Percentiles rank a stretch among this genome's conserved stretches.
These are phyloP conservation scores for Bolinopsis microptera DNA, from an alignment of 37 sponge, comb jelly and placozoan species.

Conservation along the genomic window DNA sequence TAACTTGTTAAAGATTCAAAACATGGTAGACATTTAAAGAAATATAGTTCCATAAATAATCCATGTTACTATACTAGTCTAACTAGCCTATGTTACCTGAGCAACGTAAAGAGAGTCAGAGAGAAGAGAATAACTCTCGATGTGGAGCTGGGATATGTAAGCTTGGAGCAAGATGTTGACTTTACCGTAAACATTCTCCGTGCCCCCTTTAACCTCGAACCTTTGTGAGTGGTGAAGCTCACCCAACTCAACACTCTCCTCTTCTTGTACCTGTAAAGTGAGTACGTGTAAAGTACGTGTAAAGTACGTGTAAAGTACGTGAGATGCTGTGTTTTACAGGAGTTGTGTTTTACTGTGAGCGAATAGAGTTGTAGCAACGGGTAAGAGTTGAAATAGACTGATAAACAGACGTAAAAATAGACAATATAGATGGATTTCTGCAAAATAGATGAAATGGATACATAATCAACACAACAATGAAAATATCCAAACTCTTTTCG, in stretches of 20 bases:
- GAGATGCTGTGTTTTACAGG: background rate
- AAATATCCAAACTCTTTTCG: too few relatives aligned
- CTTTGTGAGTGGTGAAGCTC: conserved; percentile 38
- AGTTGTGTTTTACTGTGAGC: background rate
- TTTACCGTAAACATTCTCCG: conserved; percentile 90
- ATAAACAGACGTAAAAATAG: conserved; percentile 13
- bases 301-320: too few relatives aligned
- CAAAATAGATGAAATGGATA: too few relatives aligned
- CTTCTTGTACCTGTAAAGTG: conserved; percentile 82
- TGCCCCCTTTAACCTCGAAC: conserved; percentile 77
- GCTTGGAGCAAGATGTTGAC: conserved; percentile 90
- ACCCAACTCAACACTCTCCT: conserved; percentile 83
- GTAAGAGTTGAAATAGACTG: background rate
- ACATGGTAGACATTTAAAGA: too few relatives aligned
- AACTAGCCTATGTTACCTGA: conserved; percentile 74
- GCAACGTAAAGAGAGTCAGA: conserved; percentile 91
- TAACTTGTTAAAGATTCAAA: too few relatives aligned
- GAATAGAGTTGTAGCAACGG: background rate
- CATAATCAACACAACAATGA: too few relatives aligned
- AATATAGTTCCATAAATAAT: too few relatives aligned
- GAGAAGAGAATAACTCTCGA: conserved; percentile 90
- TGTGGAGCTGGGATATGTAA: conserved; percentile 75
- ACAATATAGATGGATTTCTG: too few relatives aligned
- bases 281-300: too few relatives aligned
- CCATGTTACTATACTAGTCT: too few relatives aligned